Conservation (phyloP, 2,113 vertebrate genomes). For the Lepisosteus osseus region DNA sequence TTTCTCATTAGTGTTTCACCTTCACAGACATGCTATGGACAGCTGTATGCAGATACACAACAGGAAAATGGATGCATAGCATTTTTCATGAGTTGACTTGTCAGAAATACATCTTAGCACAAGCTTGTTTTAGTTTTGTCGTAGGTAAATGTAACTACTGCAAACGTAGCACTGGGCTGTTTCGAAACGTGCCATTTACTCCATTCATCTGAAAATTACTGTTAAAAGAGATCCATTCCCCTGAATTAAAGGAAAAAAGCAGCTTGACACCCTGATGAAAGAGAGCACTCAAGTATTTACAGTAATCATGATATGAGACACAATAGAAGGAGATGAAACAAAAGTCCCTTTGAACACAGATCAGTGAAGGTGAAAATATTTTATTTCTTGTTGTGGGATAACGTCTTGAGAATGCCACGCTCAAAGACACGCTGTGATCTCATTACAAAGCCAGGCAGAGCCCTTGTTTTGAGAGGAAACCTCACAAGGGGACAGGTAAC, state of each 20-base stretch:
- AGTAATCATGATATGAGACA: conserved; percentile 4
- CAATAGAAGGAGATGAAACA: background rate
- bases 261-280: background rate
- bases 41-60: too few relatives aligned
- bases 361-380: conserved; percentile 11
- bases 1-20: too few relatives aligned
- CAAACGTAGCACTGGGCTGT: too few relatives aligned
- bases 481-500: conserved; percentile 18
- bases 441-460: conserved; percentile 23
- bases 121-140: too few relatives aligned
- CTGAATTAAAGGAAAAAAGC: background rate
- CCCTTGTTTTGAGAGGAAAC: conserved; percentile 22
- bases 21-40: too few relatives aligned
- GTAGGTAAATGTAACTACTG: too few relatives aligned
- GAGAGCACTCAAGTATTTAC: background rate
- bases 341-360: conserved; percentile 15
- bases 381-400: conserved; percentile 1
- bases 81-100: too few relatives aligned
- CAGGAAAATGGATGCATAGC: too few relatives aligned
- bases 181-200: too few relatives aligned
- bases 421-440: conserved; percentile 23
- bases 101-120: too few relatives aligned
- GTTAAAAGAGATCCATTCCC: too few relatives aligned
- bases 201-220: background rate
- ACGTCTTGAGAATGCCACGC: conserved; percentile 15